Percentiles rank a stretch among this genome's conserved stretches.
These are phyloP conservation scores for Tautogolabrus adspersus DNA, from an alignment of 2,113 vertebrate genomes.

Conservation along the genomic window DNA sequence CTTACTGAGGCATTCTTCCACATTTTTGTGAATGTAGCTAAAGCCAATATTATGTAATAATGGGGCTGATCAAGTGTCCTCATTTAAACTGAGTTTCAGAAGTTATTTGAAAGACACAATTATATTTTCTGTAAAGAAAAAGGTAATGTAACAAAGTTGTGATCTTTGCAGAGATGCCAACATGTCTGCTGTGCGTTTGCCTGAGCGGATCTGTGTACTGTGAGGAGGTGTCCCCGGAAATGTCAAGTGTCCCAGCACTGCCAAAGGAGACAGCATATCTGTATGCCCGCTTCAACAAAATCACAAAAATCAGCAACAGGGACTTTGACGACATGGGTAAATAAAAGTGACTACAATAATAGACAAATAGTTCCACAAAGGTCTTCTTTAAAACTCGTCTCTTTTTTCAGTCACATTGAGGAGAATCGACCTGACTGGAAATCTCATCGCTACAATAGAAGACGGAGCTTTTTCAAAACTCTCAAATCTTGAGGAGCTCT, in stretches of 20 bases:
- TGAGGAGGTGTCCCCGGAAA: constrained; percentile 88
- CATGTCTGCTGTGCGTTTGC: constrained; percentile 93
- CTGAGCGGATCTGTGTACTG: constrained; percentile 95
- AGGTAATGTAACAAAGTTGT: neutral
- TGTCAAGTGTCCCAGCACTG: constrained; percentile 86
- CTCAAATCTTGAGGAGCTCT: constrained; percentile 89
- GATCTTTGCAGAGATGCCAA: constrained; percentile 80
- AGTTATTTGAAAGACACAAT: neutral
- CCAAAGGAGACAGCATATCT: constrained; percentile 93
- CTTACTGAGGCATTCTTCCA: constrained; percentile 43
- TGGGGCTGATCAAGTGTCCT: constrained; percentile 51
- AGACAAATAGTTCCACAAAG: neutral
- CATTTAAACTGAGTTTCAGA: constrained; percentile 1
- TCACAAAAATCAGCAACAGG: constrained; percentile 88
- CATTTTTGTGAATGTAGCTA: constrained; percentile 58
- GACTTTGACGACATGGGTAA: constrained; percentile 93
- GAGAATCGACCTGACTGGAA: constrained; percentile 92
- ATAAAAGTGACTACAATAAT: constrained; percentile 28
- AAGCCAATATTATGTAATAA: constrained; percentile 63
- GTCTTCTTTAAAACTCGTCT: neutral
- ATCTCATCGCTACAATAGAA: constrained; percentile 92
- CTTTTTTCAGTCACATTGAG: constrained; percentile 86
- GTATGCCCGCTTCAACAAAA: constrained; percentile 95
- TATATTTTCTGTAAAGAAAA: neutral
- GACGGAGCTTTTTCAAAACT: constrained; percentile 93